Evolutionary conservation across 2,113 vertebrate species (phyloP).

Genomic region (Natator depressus): DNA sequence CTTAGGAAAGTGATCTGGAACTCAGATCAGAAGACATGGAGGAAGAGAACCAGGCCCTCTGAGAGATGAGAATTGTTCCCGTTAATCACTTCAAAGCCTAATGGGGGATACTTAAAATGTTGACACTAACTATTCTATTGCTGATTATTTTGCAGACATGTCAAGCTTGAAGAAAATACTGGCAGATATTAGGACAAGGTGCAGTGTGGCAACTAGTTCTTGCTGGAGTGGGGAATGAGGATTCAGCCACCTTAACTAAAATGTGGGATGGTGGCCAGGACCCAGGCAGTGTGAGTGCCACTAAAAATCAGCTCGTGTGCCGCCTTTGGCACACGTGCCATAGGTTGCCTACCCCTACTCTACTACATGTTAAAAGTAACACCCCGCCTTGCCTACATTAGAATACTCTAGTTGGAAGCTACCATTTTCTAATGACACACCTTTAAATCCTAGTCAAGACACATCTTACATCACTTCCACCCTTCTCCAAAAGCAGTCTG

Average conservation of each 20-base stretch:
- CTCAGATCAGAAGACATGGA: neutral
- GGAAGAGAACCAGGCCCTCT: accelerated
- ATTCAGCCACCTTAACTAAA: neutral
- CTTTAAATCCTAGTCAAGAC: neutral
- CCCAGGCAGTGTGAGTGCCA: too few species aligned
- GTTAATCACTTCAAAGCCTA: neutral
- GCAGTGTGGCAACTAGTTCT: neutral
- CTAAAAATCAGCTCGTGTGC: too few species aligned
- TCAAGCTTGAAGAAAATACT: neutral
- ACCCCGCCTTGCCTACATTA: neutral
- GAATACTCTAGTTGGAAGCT: neutral
- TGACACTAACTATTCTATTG: neutral
- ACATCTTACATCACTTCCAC: neutral
- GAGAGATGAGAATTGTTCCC: accelerated
- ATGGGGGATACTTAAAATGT: neutral
- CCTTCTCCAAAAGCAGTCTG: neutral
- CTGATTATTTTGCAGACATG: neutral
- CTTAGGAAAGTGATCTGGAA: neutral
- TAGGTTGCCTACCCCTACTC: too few species aligned
- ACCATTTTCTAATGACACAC: neutral
- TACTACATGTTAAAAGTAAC: neutral
- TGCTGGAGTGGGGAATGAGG: neutral
- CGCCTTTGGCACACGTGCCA: too few species aligned
- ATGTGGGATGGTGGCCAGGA: neutral
- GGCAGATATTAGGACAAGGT: neutral